Conservation (phyloP, 2,797 vertebrate genomes). For the Myripristis jacobus region DNA sequence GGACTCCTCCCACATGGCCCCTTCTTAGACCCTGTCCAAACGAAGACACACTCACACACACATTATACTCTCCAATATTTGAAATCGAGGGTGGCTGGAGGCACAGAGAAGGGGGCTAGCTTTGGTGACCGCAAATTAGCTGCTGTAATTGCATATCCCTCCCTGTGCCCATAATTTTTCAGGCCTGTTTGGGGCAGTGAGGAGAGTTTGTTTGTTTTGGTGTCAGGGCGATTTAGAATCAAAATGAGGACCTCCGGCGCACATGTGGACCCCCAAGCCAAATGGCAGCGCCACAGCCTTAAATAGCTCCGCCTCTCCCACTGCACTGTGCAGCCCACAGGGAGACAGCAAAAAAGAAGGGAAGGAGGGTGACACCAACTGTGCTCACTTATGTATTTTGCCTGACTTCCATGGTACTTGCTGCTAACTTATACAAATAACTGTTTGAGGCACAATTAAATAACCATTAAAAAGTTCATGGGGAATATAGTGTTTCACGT, state of each 20-base stretch:
- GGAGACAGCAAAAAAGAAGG: conserved; percentile 25
- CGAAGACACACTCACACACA: conserved; percentile 28
- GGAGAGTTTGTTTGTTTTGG: conserved; percentile 85
- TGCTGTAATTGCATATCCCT: conserved; percentile 82
- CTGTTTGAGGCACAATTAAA: conserved; percentile 57
- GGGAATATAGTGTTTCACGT: conserved; percentile 43
- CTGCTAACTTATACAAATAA: conserved; percentile 59
- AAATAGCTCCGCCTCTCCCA: conserved; percentile 59
- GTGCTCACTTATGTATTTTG: conserved; percentile 44
- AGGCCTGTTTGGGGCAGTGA: conserved; percentile 77
- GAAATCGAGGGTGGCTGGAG: conserved; percentile 64
- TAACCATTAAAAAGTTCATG: conserved; percentile 51
- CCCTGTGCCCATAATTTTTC: conserved; percentile 75
- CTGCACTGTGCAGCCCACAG: conserved; percentile 38
- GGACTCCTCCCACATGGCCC: conserved; percentile 61
- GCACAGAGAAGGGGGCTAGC: conserved; percentile 60
- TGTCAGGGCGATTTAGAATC: conserved; percentile 84
- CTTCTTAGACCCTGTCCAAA: conserved; percentile 54
- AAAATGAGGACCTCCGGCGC: conserved; percentile 81
- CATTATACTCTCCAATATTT: conserved; percentile 62
- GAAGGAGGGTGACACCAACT: conserved; percentile 26
- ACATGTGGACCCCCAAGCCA: conserved; percentile 78
- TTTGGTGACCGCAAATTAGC: conserved; percentile 82
- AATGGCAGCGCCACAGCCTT: conserved; percentile 71
- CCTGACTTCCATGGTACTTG: conserved; percentile 49